Conservation (phyloP, 2,797 vertebrate genomes). For the Loriculus beryllinus region DNA sequence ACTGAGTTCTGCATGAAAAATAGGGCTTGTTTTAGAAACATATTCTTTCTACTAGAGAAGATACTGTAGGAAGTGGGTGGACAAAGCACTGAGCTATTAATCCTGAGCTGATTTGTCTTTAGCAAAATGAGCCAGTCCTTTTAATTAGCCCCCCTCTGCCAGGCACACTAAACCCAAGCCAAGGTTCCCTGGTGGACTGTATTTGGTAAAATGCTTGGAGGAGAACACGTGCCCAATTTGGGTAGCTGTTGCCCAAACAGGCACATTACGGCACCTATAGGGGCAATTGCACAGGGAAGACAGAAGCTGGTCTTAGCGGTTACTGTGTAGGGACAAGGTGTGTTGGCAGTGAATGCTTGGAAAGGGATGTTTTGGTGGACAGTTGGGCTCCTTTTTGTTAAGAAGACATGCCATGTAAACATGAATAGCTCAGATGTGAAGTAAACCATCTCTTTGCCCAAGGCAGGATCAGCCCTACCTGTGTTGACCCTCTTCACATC, state of each 20-base stretch:
- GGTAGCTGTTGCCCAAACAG: fast-evolving
- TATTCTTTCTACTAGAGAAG: background rate
- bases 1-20: background rate
- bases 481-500: background rate
- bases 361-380: background rate
- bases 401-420: background rate
- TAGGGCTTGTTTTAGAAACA: background rate
- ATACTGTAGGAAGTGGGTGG: background rate
- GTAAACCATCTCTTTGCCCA: background rate
- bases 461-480: background rate
- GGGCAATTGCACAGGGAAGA: background rate
- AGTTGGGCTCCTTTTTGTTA: background rate
- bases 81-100: background rate
- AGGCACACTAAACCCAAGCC: background rate
- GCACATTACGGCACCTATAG: background rate
- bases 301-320: background rate
- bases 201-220: background rate
- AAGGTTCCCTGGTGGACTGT: fast-evolving
- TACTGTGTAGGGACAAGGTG: background rate
- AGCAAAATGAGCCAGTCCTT: background rate
- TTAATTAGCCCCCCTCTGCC: background rate
- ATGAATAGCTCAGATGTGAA: background rate
- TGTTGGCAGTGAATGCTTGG: background rate
- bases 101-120: background rate
- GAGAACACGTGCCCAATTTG: fast-evolving